A percentile compares a stretch with the other conserved stretches of the same genome.
Conservation (phyloP, 35 echinoderm and acorn worm species). For the Anneissia japonica region DNA sequence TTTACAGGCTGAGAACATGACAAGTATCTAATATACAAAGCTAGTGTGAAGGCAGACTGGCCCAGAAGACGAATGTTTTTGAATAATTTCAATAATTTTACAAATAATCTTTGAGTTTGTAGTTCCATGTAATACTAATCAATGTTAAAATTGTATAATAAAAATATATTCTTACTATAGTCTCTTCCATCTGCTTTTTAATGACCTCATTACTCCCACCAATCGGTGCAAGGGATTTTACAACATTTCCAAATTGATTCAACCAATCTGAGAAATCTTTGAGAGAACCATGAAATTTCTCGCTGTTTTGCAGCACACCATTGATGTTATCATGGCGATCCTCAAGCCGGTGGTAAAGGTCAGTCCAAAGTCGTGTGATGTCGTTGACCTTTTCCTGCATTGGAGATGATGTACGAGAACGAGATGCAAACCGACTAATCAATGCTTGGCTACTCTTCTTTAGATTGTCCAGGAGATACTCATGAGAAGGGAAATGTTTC, state of each 20-base stretch:
- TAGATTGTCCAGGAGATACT: conserved; percentile 73
- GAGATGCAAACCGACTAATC: conserved; percentile 57
- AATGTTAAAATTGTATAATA: no score
- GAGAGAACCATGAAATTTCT: conserved; percentile 74
- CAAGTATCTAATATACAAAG: no score
- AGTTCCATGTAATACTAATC: no score
- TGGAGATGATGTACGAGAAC: conserved; percentile 44
- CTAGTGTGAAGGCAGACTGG: no score
- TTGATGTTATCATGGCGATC: conserved; percentile 75
- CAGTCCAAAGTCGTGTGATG: conserved; percentile 65
- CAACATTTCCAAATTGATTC: conserved; percentile 61
- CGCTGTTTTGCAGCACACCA: conserved; percentile 70
- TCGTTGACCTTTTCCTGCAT: conserved; percentile 72
- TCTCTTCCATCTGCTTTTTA: conserved; percentile 94
- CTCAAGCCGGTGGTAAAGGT: conserved; percentile 73
- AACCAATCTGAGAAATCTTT: conserved; percentile 84
- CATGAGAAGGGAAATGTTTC: conserved; percentile 54
- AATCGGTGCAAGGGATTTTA: conserved; percentile 66
- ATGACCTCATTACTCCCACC: conserved; percentile 78
- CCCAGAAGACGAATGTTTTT: no score
- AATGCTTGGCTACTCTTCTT: conserved; percentile 69
- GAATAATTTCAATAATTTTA: no score
- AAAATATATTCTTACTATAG: conserved; percentile 59
- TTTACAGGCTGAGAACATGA: no score
- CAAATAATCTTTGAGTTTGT: no score